A percentile compares a stretch with the other conserved stretches of the same genome.
Evolutionary conservation across 2,113 vertebrate genomes (phyloP).

Genomic region (Platichthys stellatus): DNA sequence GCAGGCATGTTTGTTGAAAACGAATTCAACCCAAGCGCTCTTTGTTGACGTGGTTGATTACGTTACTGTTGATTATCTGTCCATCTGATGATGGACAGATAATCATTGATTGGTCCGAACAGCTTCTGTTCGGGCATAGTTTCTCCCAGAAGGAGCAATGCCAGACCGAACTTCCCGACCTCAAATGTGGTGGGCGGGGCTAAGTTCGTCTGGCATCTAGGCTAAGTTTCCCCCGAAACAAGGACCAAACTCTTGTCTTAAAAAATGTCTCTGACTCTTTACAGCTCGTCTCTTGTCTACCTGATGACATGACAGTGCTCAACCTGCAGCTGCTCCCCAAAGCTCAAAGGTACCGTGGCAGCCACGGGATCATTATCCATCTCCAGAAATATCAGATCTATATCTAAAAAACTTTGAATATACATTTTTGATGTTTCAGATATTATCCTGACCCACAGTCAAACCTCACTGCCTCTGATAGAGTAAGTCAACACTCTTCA

Average conservation of each 20-base stretch:
- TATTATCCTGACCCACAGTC: not conserved
- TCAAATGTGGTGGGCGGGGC: no score
- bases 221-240: no score
- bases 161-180: no score
- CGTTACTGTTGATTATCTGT: no score
- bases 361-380: not conserved
- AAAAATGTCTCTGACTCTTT: constrained; percentile 14
- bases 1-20: no score
- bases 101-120: no score
- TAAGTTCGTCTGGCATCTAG: no score
- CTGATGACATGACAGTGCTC: constrained; percentile 69
- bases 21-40: no score
- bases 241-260: not conserved
- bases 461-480: not conserved
- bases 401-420: not conserved
- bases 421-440: constrained; percentile 41
- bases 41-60: no score
- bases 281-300: constrained; percentile 72
- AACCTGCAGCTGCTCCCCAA: constrained; percentile 64
- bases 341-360: constrained; percentile 46
- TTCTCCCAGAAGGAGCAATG: no score
- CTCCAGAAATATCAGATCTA: not conserved
- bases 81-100: no score
- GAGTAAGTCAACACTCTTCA: constrained; percentile 44
- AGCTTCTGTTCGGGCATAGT: no score